Base-by-base conservation (phyloP, 2,797 vertebrate genomes). In the Pipistrellus kuhlii region DNA sequence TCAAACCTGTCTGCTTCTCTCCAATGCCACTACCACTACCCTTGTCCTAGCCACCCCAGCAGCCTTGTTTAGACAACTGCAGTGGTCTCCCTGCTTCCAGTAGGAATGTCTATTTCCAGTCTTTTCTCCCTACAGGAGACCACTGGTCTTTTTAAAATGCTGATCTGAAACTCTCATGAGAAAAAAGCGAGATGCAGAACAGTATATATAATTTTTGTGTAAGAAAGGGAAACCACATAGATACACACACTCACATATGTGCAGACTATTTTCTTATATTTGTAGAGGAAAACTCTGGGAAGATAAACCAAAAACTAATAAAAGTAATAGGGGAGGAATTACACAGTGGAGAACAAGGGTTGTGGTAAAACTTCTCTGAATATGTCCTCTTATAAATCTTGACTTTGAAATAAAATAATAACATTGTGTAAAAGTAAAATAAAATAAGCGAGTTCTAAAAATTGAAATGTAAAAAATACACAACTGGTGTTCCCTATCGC, bases 371-470 rank as follows among this genome's bases (percentile, higher is more conserved):
- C 21, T 77, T 82, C 69, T 75, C 20, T 59, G 30, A 62, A 84
- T 41, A 17, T 55, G 68, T 80, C 48, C 57, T 57, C 11, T 48
- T 73, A 73, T 11, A 69, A 55, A 80, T 55, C 55, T 25, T 94
- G 88, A 86, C 46, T 75, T 94, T 66, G 75, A 66, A 66, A 68
- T 75, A 27, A 85, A 85, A 94, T 85, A 64, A 80, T 80, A 80
- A 73, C 68, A 85, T 62, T 48, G 73, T 13, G 10, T 17, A 77
- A 88, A 80, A 90, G n/a, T 81, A 81, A 80, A 71, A 68, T 59
- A 80, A 75, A 87, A 14, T 46, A 71, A 85, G 15, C 8, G 18
- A 81, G 30, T 64, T 38, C 38, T 80, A 66, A 86, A 84, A 90
- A n/a, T 38, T 73, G 30, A 85, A 80, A 77, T 80, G 23, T 12